phyloP scores from a whole-genome alignment of 2,888 invertebrate species.

The Chymomyza procnemis region DNA sequence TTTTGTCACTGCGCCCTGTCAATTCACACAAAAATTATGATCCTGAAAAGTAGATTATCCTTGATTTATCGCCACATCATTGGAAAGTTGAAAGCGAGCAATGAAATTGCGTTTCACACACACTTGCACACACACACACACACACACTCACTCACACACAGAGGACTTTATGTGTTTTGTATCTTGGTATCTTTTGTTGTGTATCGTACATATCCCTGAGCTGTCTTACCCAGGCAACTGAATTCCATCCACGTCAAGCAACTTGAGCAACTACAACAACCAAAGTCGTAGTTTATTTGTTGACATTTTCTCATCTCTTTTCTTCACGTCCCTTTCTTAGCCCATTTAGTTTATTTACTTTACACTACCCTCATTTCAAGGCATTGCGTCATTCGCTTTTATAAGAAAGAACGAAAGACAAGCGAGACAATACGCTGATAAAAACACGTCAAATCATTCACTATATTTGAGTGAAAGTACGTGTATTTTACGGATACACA shows the following conservation, averaged over 20 bases:
- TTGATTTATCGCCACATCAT: slow-evolving; percentile 78
- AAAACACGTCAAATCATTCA: slow-evolving; percentile 61
- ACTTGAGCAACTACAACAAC: background rate
- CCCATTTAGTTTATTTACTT: slow-evolving; percentile 47
- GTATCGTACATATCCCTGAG: slow-evolving; percentile 28
- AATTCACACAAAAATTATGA: slow-evolving; percentile 79
- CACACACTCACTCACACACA: background rate
- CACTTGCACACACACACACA: slow-evolving; percentile 22
- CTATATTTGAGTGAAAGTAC: slow-evolving; percentile 64
- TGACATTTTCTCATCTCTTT: slow-evolving; percentile 47
- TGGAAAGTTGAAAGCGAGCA: slow-evolving; percentile 68
- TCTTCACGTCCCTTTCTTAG: slow-evolving; percentile 33
- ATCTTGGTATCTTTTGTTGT: slow-evolving; percentile 66
- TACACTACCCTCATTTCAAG: slow-evolving; percentile 20
- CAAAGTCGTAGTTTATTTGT: slow-evolving; percentile 63
- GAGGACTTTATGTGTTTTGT: slow-evolving; percentile 32
- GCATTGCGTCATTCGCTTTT: slow-evolving; percentile 30
- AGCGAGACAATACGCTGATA: slow-evolving; percentile 37
- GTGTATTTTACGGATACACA: slow-evolving; percentile 51
- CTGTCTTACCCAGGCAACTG: slow-evolving; percentile 20
- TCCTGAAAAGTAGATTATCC: slow-evolving; percentile 79
- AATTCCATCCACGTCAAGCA: slow-evolving; percentile 39
- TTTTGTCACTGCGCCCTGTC: slow-evolving; percentile 75
- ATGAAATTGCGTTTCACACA: slow-evolving; percentile 58
- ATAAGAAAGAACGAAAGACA: slow-evolving; percentile 4